Base-by-base conservation (phyloP, 2,797 vertebrate species). In the Sciurus carolinensis region DNA sequence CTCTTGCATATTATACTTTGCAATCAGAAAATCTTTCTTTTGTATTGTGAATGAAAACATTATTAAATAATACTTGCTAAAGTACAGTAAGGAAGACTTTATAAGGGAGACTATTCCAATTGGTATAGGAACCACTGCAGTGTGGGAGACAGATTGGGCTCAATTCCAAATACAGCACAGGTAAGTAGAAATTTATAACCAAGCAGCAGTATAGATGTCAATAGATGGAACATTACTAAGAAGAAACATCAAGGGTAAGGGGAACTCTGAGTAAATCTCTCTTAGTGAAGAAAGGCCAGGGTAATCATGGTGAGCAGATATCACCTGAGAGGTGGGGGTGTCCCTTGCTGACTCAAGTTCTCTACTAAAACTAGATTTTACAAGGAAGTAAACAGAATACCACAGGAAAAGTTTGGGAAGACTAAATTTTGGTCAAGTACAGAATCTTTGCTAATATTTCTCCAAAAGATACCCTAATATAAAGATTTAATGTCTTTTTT, bases 401-500 rank as follows among this genome's bases (percentile, higher is more conserved):
- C 67, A 54, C 18, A 50, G 18, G 28, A 73, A 69, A 44, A 33
- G 84, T 15, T 69, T 17, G 11, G 66, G 28, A 36, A 66, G 15
- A 87, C 36, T 59, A 44, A 42, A 33, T 44, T 72, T 59, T 71
- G n/a, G 17, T 57, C 5, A 13, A 47, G 42, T 11, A 50, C 39
- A 86, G 17, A 42, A 15, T 33, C 7, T 85, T 47, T 87, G 64
- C 66, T 33, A 80, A 26, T 22, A 80, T 67, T 91, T 84, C 73
- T 73, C 5, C 26, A 36, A 83, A 79, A 62, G 9, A 50, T 15
- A 24, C 26, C 24, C 4, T 44, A 28, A 67, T 42, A n/a, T 22
- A 91, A 94, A 81, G 5, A 15, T 69, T 62, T 69, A 59, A 77
- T 26, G 39, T 86, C 54, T 26, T 90, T 30, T 26, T 82, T 62